Base-by-base conservation (phyloP, 1,140 invertebrate species). In the Nephila pilipes region DNA sequence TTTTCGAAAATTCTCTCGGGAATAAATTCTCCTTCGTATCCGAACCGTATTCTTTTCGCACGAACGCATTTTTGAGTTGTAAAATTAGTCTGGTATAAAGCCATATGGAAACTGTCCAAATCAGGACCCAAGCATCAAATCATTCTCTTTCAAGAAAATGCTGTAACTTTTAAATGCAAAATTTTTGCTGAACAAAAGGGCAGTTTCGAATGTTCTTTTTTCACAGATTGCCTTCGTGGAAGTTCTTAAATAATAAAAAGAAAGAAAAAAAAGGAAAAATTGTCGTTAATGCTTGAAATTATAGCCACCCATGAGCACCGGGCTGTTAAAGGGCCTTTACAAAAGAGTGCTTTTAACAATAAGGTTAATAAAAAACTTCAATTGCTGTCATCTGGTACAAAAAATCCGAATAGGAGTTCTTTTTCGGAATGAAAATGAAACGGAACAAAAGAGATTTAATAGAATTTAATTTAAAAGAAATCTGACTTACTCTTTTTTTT, bases 61-160 rank as follows among this genome's bases (percentile, higher is more conserved):
- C 25, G 57, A 36, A 38, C 83, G 79, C n/a, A 46, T 83, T 91
- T 91, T 88, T 63, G 36, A 81, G 79, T 29, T 63, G 89, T 91
- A 91, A 91, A 91, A 91, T 91, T 91, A 83, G 89, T 81, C 79
- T 83, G 57, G 89, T 91, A 91, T 91, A 91, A 91, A 91, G 79
- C 75, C 89, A 83, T 91, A 91, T 91, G 89, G 89, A 91, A 91
- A n/a, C 32, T 63, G 75, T 81, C 89, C 89, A 91, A 83, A 63
- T 91, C 75, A 91, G 36, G 25, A 22, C 46, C 22, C 55, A 32
- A 36, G 20, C 57, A 36, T 87, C 32, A 57, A 63, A 87, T 88
- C 46, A 32, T 75, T 18, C 22, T 25, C 55, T 60, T 88, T 88
- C 12, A 69, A 20, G 3, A 54, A 88, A 75, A 25, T 2, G 46